phyloP scores from a whole-genome alignment of 2,888 invertebrate genomes.

The Cordilura impudica region DNA sequence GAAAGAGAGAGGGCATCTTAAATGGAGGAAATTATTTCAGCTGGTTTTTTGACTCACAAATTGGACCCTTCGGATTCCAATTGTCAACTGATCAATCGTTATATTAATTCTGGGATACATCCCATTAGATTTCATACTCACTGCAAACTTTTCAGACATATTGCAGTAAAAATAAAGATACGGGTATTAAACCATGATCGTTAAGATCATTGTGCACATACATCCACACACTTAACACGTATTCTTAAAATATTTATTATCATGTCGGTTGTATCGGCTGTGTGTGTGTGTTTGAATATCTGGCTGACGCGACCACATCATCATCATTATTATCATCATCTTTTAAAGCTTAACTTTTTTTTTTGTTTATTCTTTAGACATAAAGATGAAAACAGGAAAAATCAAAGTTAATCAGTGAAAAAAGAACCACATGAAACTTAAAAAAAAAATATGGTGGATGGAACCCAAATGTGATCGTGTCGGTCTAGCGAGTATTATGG shows the following conservation, averaged over 20 bases:
- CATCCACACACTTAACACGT: not conserved
- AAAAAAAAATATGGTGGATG: slow-evolving; percentile 45
- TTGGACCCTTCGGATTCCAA: too few relatives aligned
- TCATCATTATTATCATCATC: slow-evolving; percentile 30
- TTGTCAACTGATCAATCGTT: too few relatives aligned
- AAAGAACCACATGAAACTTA: slow-evolving; percentile 3
- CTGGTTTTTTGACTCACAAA: too few relatives aligned
- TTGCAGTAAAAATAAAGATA: slow-evolving; percentile 35
- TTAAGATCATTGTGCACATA: slow-evolving; percentile 50
- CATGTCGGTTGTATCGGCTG: slow-evolving; percentile 2
- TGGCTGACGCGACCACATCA: slow-evolving; percentile 47
- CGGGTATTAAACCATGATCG: slow-evolving; percentile 52
- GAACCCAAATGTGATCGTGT: slow-evolving; percentile 50
- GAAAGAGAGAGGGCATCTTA: too few relatives aligned
- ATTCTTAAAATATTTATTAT: slow-evolving; percentile 8
- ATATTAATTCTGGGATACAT: not conserved
- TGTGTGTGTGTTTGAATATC: slow-evolving; percentile 24
- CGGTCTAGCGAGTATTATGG: slow-evolving; percentile 56
- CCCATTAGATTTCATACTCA: not conserved
- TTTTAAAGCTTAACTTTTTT: not conserved
- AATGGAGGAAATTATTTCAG: too few relatives aligned
- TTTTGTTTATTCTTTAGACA: slow-evolving; percentile 21
- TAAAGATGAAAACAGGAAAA: slow-evolving; percentile 44
- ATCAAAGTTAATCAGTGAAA: slow-evolving; percentile 23
- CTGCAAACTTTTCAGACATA: slow-evolving; percentile 31